Conservation (phyloP, 2,888 invertebrate genomes). For the Globia sparganii region DNA sequence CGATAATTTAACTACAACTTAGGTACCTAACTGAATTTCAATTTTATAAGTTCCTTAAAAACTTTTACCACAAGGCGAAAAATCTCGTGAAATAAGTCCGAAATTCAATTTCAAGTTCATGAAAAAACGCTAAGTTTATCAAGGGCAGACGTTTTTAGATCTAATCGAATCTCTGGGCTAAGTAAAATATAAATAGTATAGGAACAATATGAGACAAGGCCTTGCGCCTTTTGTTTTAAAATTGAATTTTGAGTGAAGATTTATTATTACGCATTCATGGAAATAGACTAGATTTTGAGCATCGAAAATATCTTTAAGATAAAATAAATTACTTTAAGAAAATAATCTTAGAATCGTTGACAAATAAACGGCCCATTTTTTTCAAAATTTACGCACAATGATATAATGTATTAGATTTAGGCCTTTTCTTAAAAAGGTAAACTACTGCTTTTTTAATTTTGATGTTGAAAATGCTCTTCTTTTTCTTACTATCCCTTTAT, state of each 20-base stretch:
- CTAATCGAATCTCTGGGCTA: constrained; percentile 26
- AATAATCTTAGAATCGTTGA: neutral
- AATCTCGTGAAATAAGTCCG: neutral
- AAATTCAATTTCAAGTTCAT: constrained; percentile 32
- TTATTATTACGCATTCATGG: neutral
- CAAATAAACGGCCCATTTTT: too few species aligned
- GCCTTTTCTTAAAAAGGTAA: too few species aligned
- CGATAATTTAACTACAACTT: constrained; percentile 9
- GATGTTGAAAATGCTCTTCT: too few species aligned
- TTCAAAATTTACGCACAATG: too few species aligned
- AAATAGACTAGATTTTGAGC: neutral
- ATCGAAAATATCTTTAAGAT: neutral
- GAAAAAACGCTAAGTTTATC: constrained; percentile 15
- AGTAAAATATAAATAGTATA: neutral
- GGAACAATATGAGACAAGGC: neutral
- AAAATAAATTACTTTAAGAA: neutral
- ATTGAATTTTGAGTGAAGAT: neutral
- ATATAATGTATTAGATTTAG: too few species aligned
- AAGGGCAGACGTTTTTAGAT: neutral
- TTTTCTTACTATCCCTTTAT: too few species aligned
- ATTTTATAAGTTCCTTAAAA: constrained; percentile 25
- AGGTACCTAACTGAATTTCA: neutral
- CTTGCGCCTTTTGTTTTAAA: neutral
- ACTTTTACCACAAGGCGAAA: constrained; percentile 8
- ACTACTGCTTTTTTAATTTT: too few species aligned